Evolutionary conservation across 2,888 invertebrate genomes (phyloP), one percentile per base, ranked within the genome.

Genomic region (Acanthopleura granulata): DNA sequence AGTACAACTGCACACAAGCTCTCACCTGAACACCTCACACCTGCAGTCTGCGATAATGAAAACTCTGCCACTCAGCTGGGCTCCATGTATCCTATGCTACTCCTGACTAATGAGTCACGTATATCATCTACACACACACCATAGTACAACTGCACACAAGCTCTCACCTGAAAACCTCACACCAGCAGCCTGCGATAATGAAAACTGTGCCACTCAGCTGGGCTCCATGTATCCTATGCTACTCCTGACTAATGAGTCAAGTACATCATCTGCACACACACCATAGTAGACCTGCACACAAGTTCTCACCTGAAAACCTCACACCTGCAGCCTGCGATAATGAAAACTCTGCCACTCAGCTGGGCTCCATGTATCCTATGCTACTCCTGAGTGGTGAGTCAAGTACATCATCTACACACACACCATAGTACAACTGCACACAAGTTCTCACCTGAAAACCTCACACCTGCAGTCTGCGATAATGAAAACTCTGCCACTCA

Each of bases 191-290:
- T 97, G 97, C 91, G 96, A 96, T 89, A 92, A 97, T 80, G 97
- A 97, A 90, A 93, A 96, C 72, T 96, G 97, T 91, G 97, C 97
- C 62, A 97, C 97, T 89, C 97, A 97, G 87, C 91, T 97, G 80
- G 96, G 97, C 71, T 97, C 97, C 69, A 97, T 98, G 92, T 98
- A 97, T 91, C 98, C 98, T 27, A 97, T 97, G 25, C 92, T 98
- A 27, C 92, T 98, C 76, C 93, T 97, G 71, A 96, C 96, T 85
- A 97, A 96, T 96, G 90, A 92, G 93, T 91, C 16, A n/a, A 49
- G 4, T 40, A 40, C 40, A 9, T 40, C 40, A 40, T 9, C 40
- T 40, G 40, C 40, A 40, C 40, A 40, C 40, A 6, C 40, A 40
- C 40, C n/a, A n/a, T n/a, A n/a, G n/a, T n/a, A n/a, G n/a, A n/a